phyloP scores from a whole-genome alignment of 37 sponge, comb jelly and placozoan genomes.

The Spongilla lacustris region DNA sequence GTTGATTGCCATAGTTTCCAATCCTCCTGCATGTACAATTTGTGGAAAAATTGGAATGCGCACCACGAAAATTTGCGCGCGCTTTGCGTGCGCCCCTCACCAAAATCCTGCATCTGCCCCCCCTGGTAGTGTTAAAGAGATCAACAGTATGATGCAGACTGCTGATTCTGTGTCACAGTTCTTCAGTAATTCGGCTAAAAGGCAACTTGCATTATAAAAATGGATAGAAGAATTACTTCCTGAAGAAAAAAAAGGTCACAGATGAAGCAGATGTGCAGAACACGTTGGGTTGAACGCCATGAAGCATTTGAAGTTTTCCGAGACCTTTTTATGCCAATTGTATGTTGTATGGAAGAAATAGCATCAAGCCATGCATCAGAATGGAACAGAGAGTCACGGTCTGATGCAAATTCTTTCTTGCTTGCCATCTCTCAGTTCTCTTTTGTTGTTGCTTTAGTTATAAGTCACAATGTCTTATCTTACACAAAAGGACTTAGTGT shows the following conservation, averaged over 20 bases:
- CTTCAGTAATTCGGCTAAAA: constrained; percentile 43
- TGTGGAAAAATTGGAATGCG: too few species aligned
- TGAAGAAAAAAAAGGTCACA: constrained; percentile 13
- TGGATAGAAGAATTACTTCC: constrained; percentile 14
- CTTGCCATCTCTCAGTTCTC: constrained; percentile 57
- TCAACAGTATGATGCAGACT: constrained; percentile 42
- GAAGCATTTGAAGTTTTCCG: constrained; percentile 55
- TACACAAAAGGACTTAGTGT: constrained; percentile 71
- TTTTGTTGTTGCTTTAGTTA: constrained; percentile 51
- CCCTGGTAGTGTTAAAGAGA: constrained; percentile 11
- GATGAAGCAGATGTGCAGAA: constrained; percentile 28
- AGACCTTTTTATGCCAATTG: constrained; percentile 30
- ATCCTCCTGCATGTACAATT: too few species aligned
- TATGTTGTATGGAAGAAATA: constrained; percentile 54
- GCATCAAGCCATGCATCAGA: constrained; percentile 24
- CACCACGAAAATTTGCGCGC: too few species aligned
- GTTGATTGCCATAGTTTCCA: too few species aligned
- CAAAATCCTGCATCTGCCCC: constrained; percentile 5
- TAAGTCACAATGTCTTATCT: constrained; percentile 42
- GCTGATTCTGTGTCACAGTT: constrained; percentile 14
- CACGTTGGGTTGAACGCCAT: constrained; percentile 56
- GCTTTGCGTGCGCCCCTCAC: too few species aligned
- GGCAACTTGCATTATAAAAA: constrained; percentile 29
- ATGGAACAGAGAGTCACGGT: constrained; percentile 64
- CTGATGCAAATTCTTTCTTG: constrained; percentile 62